Base-by-base conservation (phyloP, 2,888 invertebrate genomes). In the Tenthredo livida region DNA sequence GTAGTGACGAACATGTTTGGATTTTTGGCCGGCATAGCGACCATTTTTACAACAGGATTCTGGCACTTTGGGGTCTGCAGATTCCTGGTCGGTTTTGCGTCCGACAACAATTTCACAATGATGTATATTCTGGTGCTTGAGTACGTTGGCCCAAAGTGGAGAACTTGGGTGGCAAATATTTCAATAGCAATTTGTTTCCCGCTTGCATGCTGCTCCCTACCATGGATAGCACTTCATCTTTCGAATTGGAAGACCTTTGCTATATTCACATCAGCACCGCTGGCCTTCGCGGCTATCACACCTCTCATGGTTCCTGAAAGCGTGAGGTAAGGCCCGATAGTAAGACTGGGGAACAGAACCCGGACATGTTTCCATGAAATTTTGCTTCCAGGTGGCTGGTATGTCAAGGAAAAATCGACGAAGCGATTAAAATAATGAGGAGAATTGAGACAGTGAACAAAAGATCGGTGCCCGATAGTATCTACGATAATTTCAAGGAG, bases 141-240 rank as follows among this genome's bases (percentile, higher is more conserved):
- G 87, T 95, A 94, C 92, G 94, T 94, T 65, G 94, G 95, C 0
- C 92, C 94, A 0, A 91, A 91, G 0, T 94, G 94, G 90, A 93
- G 95, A 25, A 94, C 94, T 1, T 93, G 92, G 93, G 94, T 94
- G 37, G 94, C 94, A 0, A 95, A 94, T 90, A 93, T 95, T 92
- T 94, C 94, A 0, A 94, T 94, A 61, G 95, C 94, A 0, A 87
- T 94, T 70, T 95, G 91, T 91, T 95, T 94, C 90, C 94, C 94
- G 4, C 87, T 92, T 54, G 94, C 94, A 6, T 94, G 94, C 86
- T 88, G 94, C 84, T 86, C 90, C 0, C 90, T 95, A 86, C 94
- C 95, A 0, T 95, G 94, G 94, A 88, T 94, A 85, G 94, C 95
- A 2, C 89, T 94, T 33, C 93, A 94, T 93, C 87, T 94, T 61